phyloP scores from a whole-genome alignment of 2,113 vertebrate species.

The Ellobius talpinus region DNA sequence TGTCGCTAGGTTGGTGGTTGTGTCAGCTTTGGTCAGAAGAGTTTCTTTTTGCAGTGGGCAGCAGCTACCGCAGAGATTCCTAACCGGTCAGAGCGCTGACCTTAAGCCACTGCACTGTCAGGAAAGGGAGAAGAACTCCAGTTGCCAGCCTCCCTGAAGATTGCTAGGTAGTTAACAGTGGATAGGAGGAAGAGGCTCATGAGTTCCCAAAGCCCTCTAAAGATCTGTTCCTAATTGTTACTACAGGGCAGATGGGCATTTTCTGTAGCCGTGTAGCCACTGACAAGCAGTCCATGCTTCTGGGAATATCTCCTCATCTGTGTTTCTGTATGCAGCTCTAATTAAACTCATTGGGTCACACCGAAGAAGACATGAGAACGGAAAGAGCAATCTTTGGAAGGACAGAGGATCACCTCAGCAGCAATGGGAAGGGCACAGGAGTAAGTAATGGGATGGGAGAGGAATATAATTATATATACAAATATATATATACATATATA shows the following conservation, averaged over 20 bases:
- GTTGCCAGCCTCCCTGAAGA: neutral
- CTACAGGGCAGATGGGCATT: neutral
- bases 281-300: neutral
- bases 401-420: neutral
- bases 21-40: neutral
- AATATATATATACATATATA: no score
- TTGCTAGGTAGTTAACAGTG: neutral
- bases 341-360: no score
- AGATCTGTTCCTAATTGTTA: neutral
- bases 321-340: neutral
- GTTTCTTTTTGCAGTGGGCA: neutral
- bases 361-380: neutral
- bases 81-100: neutral
- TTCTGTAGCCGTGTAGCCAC: neutral
- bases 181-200: neutral
- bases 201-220: neutral
- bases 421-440: neutral
- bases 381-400: neutral
- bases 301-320: neutral
- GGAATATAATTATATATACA: neutral
- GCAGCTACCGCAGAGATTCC: neutral
- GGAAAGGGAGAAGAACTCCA: neutral
- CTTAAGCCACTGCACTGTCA: neutral
- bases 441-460: neutral
- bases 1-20: neutral